Base-by-base conservation (phyloP, 2,888 invertebrate genomes). In the Empis stercorea region DNA sequence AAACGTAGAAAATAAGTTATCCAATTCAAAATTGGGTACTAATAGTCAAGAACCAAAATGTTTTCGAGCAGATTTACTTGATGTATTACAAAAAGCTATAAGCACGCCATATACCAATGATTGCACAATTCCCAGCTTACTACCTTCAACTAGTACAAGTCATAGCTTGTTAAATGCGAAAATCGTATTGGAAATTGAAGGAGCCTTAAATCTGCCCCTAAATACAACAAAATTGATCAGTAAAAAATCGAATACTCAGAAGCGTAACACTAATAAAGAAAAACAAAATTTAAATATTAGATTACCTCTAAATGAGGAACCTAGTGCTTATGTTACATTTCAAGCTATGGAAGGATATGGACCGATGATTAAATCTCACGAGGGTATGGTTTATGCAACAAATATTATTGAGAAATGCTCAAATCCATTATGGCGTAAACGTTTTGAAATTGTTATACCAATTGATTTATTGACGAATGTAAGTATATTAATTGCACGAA, bases 301-400 rank as follows among this genome's bases (percentile, higher is more conserved):
- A 13, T 61, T 59, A 51, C 59, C 62, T 14, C 57, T 72, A 45
- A 64, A 67, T 16, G 64, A 73, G 13, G 69, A 74, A 43, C 78
- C 78, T 10, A 75, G 73, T 56, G 73, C 76, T 37, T 80, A 79
- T 57, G 79, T 79, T 10, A 76, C 75, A 43, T 79, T 79, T 59
- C 76, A 78, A 57, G 71, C 72, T 4, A 49, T 58, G 10, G 52
- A 51, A 17, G 59, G 61, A 27, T 52, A 58, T 43, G 60, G 60
- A 3, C 52, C 50, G 20, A 59, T 58, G 5, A 59, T 60, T 36
- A 66, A 64, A 48, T 66, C 67, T 2, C 63, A 63, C 47, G 68
- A 68, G 48, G 68, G 68, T 20, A 58, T 67, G 45, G 70, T 68
- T 34, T 68, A 63, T 57, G 64, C 73, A 17, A 78, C 79, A 11